Percentiles rank a stretch among this genome's conserved stretches.
Conservation (phyloP, 30 jellyfish, hydroid and myxozoan species). For the Aurelia coerulea region DNA sequence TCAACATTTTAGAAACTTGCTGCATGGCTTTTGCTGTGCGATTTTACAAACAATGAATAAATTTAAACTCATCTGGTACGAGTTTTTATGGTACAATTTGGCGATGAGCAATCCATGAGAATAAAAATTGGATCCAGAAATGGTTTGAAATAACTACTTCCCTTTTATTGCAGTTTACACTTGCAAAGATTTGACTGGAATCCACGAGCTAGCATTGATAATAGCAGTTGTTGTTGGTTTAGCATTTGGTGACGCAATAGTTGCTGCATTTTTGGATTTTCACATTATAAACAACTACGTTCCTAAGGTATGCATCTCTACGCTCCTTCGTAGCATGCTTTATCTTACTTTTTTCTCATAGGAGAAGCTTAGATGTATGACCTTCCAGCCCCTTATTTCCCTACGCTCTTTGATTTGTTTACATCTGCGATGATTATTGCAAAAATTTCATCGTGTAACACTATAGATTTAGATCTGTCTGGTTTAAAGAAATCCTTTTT, state of each 20-base stretch:
- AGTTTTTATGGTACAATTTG: no score
- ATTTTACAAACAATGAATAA: no score
- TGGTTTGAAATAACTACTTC: no score
- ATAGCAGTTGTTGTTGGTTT: constrained; percentile 45
- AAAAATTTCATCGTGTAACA: neutral
- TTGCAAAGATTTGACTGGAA: constrained; percentile 50
- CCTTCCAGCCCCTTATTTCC: no score
- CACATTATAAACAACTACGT: constrained; percentile 32
- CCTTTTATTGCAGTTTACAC: constrained; percentile 27
- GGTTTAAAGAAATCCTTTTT: neutral
- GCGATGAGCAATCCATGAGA: no score
- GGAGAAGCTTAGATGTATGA: no score
- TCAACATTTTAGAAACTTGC: no score
- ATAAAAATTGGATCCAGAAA: no score
- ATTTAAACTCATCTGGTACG: no score
- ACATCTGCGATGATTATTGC: neutral
- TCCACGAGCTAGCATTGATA: constrained; percentile 34
- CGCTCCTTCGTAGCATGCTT: neutral
- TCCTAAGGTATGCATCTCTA: constrained; percentile 23
- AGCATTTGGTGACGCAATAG: constrained; percentile 20
- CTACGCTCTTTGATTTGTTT: no score
- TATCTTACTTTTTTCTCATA: neutral
- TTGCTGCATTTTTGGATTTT: constrained; percentile 54
- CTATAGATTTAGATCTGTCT: neutral
- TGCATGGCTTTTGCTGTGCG: no score